Evolutionary conservation across 2,797 vertebrate species (phyloP).

Genomic region (Euthynnus affinis): DNA sequence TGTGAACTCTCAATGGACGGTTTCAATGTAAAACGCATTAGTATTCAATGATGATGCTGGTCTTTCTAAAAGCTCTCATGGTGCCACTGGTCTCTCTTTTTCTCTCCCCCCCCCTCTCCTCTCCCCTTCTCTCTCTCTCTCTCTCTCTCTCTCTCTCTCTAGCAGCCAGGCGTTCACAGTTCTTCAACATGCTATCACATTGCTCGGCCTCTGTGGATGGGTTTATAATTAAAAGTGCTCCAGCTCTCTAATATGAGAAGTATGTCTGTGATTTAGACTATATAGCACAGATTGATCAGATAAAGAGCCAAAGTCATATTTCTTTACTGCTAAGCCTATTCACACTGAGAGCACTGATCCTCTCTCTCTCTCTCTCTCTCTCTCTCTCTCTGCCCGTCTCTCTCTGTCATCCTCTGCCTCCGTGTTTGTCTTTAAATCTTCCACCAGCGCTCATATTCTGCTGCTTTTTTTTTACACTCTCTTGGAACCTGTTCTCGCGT

Average conservation of each 20-base stretch:
- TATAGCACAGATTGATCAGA: slow-evolving; percentile 75
- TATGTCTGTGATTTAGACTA: slow-evolving; percentile 72
- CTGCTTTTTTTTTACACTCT: slow-evolving; percentile 7
- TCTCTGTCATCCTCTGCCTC: slow-evolving; percentile 10
- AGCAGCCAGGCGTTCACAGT: background rate
- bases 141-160: background rate
- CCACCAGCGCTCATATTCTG: background rate
- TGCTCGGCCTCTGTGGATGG: slow-evolving; percentile 57
- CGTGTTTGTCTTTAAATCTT: slow-evolving; percentile 45
- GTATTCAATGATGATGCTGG: slow-evolving; percentile 67
- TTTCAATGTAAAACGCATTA: slow-evolving; percentile 68
- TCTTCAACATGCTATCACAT: slow-evolving; percentile 55
- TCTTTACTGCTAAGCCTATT: slow-evolving; percentile 75
- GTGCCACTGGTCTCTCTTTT: slow-evolving; percentile 38
- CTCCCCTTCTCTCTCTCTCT: slow-evolving; percentile 14
- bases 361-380: slow-evolving; percentile 32
- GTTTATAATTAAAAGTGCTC: slow-evolving; percentile 80
- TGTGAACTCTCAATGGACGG: slow-evolving; percentile 43
- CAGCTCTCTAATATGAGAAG: slow-evolving; percentile 63
- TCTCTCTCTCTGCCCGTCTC: slow-evolving; percentile 7
- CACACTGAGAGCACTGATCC: slow-evolving; percentile 60
- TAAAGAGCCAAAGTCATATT: slow-evolving; percentile 75
- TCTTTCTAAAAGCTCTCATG: slow-evolving; percentile 65
- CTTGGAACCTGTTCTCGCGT: background rate
- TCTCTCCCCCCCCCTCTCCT: slow-evolving; percentile 6